These are phyloP conservation scores for Mycalesis mineus DNA, from an alignment of 2,888 invertebrate genomes.

Conservation along the genomic window DNA sequence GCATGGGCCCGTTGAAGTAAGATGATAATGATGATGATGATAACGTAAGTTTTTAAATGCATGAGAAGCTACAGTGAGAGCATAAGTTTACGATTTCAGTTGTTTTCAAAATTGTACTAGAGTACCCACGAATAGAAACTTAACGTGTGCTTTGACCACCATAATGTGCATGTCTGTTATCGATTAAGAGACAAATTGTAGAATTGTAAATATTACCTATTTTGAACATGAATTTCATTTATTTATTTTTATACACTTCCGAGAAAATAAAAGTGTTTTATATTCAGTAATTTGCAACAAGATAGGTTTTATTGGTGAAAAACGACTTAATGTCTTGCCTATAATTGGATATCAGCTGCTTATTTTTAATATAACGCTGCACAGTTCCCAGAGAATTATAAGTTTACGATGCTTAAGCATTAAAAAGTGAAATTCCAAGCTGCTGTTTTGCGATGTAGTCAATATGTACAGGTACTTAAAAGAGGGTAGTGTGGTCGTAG, in stretches of 20 bases:
- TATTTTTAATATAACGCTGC: constrained; percentile 9
- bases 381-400: not conserved
- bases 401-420: not conserved
- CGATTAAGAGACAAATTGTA: not conserved
- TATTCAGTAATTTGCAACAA: constrained; percentile 1
- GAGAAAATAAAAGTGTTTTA: constrained; percentile 8
- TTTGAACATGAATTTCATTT: too few relatives aligned
- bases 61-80: too few relatives aligned
- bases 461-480: not conserved
- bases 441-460: not conserved
- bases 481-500: not conserved
- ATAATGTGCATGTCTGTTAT: too few relatives aligned
- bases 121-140: too few relatives aligned
- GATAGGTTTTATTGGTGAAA: constrained; percentile 6
- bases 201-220: not conserved
- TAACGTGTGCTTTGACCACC: too few relatives aligned
- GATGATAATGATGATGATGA: too few relatives aligned
- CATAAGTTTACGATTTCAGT: too few relatives aligned
- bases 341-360: constrained; percentile 21
- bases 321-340: constrained; percentile 12
- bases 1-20: too few relatives aligned
- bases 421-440: not conserved
- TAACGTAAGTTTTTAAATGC: too few relatives aligned
- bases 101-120: too few relatives aligned
- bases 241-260: not conserved